Evolutionary conservation across 2,888 invertebrate species (phyloP), one percentile per base, ranked within the genome.

Genomic region (Oegoconia quadripuncta): DNA sequence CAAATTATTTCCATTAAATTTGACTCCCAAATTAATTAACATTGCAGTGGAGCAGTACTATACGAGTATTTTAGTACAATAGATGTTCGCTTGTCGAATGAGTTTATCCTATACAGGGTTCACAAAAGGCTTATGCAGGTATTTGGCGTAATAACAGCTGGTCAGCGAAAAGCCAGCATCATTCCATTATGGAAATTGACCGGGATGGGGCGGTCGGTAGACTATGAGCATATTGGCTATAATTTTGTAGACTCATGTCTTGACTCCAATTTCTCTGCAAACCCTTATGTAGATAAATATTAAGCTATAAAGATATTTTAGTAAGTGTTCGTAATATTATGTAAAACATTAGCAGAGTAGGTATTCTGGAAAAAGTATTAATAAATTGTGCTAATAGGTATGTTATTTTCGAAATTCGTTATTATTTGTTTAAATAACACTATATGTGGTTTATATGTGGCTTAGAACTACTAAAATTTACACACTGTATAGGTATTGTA

Each of bases 111-210:
- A 23, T 37, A 26, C 17, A 29, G 25, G 41, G 38, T 32, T 43
- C 52, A 52, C 46, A 58, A 55, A 53, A 48, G 50, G 55, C 47
- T 59, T 54, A 56, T 52, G 49, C 42, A 44, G 48, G 50, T 41
- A 59, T 57, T 50, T 52, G 43, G 49, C 48, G 52, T 62, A 58
- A 71, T 68, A 70, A 62, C 72, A 73, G 64, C 59, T 67, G 74
- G 74, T 64, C 71, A 74, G 66, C 69, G 67, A 60, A 72, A 60
- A 60, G 51, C 65, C 68, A 59, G 50, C 61, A 48, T 56, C 60
- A 56, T 50, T 71, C 73, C 72, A 76, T 78, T 77, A 79, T 77
- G 75, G 66, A 77, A 74, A 77, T 77, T 75, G 77, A 66, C 68
- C 50, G 39, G 52, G 44, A 43, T 34, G 48, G 50, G 52, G 45